Percentiles rank a stretch among this genome's conserved stretches.
phyloP scores from a whole-genome alignment of 2,113 vertebrate genomes.

The Oostethus manadensis region DNA sequence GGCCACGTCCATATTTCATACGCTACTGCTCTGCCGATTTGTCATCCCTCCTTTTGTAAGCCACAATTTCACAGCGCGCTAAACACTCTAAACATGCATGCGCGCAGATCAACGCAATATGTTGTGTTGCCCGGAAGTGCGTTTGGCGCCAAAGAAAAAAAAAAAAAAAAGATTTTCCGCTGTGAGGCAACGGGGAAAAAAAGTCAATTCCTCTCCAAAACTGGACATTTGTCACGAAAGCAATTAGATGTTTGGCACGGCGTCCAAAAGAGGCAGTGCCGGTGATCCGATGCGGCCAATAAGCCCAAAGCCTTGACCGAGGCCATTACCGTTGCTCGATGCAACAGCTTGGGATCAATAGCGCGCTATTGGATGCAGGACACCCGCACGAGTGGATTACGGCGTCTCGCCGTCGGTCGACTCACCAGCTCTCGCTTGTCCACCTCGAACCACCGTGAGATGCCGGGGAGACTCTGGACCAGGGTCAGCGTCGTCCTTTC shows the following conservation, averaged over 20 bases:
- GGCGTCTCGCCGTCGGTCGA: constrained; percentile 8
- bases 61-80: constrained; percentile 43
- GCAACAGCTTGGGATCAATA: constrained; percentile 40
- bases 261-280: constrained; percentile 1
- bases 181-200: constrained; percentile 10
- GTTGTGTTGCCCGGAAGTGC: constrained; percentile 19
- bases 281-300: constrained; percentile 21
- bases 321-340: constrained; percentile 23
- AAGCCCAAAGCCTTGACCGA: constrained; percentile 19
- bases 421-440: constrained; percentile 97
- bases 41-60: constrained; percentile 20
- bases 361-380: constrained; percentile 9
- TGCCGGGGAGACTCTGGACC: constrained; percentile 97
- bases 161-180: constrained; percentile 14
- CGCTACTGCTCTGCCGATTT: constrained; percentile 15
- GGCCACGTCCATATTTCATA: constrained; percentile 27
- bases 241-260: constrained; percentile 9
- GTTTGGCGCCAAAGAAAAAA: constrained; percentile 12
- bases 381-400: constrained; percentile 19
- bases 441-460: constrained; percentile 99
- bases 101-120: constrained; percentile 8
- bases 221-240: constrained; percentile 16
- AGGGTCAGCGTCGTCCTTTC: constrained; percentile 93
- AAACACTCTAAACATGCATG: constrained; percentile 20
- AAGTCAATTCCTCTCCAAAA: neutral